Percentiles rank a stretch among this genome's conserved stretches.
Conservation (phyloP, 30 jellyfish, hydroid and myxozoan species). For the Aurelia coerulea region DNA sequence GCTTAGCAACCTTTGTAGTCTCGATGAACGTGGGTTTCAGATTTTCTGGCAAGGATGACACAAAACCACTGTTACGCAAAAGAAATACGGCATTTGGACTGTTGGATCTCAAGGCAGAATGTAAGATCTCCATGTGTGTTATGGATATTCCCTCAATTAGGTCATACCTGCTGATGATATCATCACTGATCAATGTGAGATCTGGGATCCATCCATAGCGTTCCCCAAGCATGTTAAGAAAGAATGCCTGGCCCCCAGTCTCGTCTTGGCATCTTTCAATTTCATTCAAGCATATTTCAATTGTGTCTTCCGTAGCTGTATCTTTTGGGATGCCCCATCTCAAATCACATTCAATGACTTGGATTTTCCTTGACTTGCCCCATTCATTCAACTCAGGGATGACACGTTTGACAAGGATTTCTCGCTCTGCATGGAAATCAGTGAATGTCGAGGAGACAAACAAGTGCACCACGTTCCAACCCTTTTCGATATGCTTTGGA, state of each 20-base stretch:
- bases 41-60: slow-evolving; percentile 55
- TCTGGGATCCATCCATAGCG: slow-evolving; percentile 96
- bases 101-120: slow-evolving; percentile 80
- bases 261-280: slow-evolving; percentile 74
- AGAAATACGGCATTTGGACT: slow-evolving; percentile 77
- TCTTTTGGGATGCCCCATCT: slow-evolving; percentile 98
- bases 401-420: slow-evolving; percentile 77
- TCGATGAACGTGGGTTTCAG: slow-evolving; percentile 53
- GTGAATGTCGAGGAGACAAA: slow-evolving; percentile 92
- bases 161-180: slow-evolving; percentile 34
- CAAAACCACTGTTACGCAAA: slow-evolving; percentile 56
- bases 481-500: slow-evolving; percentile 10
- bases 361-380: slow-evolving; percentile 69
- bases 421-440: slow-evolving; percentile 89
- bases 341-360: slow-evolving; percentile 87
- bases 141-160: slow-evolving; percentile 74
- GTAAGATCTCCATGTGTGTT: slow-evolving; percentile 87
- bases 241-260: slow-evolving; percentile 92
- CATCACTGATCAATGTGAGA: slow-evolving; percentile 8
- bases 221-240: slow-evolving; percentile 76
- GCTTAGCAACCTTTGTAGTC: slow-evolving; percentile 40
- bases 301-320: slow-evolving; percentile 77
- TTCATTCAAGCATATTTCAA: slow-evolving; percentile 76
- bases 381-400: slow-evolving; percentile 81
- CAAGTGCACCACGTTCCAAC: slow-evolving; percentile 80